Percentiles rank a stretch among this genome's conserved stretches.
These are phyloP conservation scores for Albula glossodonta DNA, from an alignment of 2,113 vertebrate species.

Conservation along the genomic window DNA sequence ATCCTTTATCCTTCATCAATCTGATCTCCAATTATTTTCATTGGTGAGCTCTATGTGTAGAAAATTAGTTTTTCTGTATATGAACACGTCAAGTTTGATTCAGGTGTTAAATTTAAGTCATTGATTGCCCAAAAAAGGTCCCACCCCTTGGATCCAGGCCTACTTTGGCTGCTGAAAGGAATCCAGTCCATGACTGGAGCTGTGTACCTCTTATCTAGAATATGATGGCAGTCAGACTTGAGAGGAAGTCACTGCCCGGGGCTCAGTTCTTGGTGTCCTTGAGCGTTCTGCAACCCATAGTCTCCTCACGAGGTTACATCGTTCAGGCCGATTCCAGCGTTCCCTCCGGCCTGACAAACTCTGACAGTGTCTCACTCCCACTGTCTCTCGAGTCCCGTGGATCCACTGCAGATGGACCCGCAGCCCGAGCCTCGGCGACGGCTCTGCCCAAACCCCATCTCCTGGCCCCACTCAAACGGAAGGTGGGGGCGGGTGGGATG, in stretches of 20 bases:
- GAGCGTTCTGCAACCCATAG: neutral
- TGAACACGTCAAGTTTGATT: too few relatives aligned
- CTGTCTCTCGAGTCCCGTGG: neutral
- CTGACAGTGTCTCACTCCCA: neutral
- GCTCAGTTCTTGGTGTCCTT: neutral
- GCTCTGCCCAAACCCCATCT: neutral
- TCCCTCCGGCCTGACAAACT: neutral
- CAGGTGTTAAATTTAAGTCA: too few relatives aligned
- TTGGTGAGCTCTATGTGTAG: neutral
- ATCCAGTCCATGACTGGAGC: too few relatives aligned
- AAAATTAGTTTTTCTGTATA: neutral
- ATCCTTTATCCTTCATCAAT: neutral
- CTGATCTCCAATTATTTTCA: neutral
- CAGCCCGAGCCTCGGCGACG: neutral
- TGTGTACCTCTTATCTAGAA: too few relatives aligned
- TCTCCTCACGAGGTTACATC: neutral
- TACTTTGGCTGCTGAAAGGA: too few relatives aligned
- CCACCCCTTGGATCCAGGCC: too few relatives aligned
- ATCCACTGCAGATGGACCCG: neutral
- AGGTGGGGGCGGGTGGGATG: neutral
- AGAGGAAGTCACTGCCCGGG: neutral
- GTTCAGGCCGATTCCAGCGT: neutral
- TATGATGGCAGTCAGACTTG: neutral
- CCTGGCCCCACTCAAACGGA: neutral
- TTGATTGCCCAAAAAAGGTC: too few relatives aligned